Evolutionary conservation across 2,888 invertebrate genomes (phyloP).

Genomic region (Helleia helle): DNA sequence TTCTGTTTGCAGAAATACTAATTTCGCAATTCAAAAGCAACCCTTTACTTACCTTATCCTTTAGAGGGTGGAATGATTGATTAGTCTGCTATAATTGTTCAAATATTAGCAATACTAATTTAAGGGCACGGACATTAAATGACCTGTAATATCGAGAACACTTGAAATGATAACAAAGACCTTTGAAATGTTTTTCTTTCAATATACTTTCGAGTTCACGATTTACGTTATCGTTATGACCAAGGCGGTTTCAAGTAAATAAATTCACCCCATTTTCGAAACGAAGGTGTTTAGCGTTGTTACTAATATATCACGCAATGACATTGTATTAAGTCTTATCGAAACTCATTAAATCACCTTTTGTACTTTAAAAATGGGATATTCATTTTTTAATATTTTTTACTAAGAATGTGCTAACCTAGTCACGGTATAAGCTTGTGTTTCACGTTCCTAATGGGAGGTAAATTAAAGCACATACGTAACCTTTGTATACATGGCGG

Average conservation of each 20-base stretch:
- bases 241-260: slow-evolving; percentile 18
- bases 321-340: slow-evolving; percentile 28
- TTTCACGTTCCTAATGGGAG: too few species aligned
- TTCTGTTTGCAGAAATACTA: slow-evolving; percentile 17
- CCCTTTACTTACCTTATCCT: slow-evolving; percentile 16
- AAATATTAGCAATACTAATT: slow-evolving; percentile 38
- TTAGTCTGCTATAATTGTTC: slow-evolving; percentile 41
- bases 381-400: too few species aligned
- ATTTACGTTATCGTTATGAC: slow-evolving; percentile 20
- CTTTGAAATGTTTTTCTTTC: slow-evolving; percentile 38
- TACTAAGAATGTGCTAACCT: too few species aligned
- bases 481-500: too few species aligned
- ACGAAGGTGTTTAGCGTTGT: slow-evolving; percentile 23
- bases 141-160: slow-evolving; percentile 1
- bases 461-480: too few species aligned
- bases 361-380: neutral
- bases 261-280: slow-evolving; percentile 18
- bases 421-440: too few species aligned
- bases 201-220: slow-evolving; percentile 7
- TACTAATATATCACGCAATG: slow-evolving; percentile 58
- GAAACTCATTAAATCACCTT: slow-evolving; percentile 4
- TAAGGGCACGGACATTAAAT: neutral
- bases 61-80: slow-evolving; percentile 43
- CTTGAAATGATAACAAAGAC: slow-evolving; percentile 17
- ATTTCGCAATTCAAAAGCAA: slow-evolving; percentile 22